Base-by-base conservation (phyloP, 2,113 vertebrate species). In the Chloropsis cyanopogon region DNA sequence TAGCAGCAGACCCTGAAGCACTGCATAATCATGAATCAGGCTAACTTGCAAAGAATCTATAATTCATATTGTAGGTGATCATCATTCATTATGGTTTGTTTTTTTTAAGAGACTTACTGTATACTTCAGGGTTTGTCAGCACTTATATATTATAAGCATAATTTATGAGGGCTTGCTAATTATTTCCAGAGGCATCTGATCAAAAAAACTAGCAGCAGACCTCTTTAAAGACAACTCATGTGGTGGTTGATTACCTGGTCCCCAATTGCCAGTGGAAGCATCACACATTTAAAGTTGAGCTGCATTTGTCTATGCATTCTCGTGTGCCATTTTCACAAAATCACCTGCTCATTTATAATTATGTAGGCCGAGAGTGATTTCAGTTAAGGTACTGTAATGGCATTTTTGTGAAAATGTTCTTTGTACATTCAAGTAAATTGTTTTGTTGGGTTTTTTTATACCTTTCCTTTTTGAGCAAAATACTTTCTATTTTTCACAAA, bases 11-110 rank as follows among this genome's bases (percentile, higher is more conserved):
- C 75, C 90, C 92, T 88, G 75, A 92, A 96, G 92, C 76, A 75
- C 82, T 90, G 92, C 44, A 68, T 92, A 94, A 86, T 81, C 14
- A 2, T 88, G 95, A 90, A 93, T 91, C 72, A 78, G 47, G 21
- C 56, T 83, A 83, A 86, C 82, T 92, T 88, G 90, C 68, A 80
- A 35, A 73, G 71, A 88, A 90, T 96, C 76, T 96, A 26, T 80
- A 95, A 95, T 94, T 94, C 64, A 71, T 86, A 54, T 66, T 81
- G 18, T 81, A 88, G 68, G 56, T 94, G 90, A 94, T 94, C 85
- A 64, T 90, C 26, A 88, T 86, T 90, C 90, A 86, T 90, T 90
- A 93, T n/a, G 11, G 11, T 29, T 57, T 66, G 23, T 6, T 64
- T 80, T 76, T 70, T 77, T 82, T 53, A 70, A 65, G 46, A 77